Conservation (phyloP, 2,797 vertebrate species). For the Champsocephalus esox region DNA sequence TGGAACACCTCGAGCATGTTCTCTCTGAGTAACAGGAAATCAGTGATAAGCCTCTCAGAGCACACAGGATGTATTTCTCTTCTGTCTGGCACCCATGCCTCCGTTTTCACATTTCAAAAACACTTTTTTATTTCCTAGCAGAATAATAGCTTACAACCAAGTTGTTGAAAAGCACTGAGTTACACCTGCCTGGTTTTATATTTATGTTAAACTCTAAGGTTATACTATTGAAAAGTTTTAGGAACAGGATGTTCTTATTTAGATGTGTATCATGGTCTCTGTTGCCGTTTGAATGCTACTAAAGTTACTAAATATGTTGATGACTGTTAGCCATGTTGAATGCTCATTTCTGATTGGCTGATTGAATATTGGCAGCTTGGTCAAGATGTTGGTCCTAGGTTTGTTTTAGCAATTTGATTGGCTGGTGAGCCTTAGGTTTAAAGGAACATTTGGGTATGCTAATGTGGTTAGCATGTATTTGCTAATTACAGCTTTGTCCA, state of each 20-base stretch:
- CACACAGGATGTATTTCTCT: conserved; percentile 26
- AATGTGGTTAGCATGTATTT: not conserved
- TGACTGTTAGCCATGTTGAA: not conserved
- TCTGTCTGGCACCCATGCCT: conserved; percentile 8
- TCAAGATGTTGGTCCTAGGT: not conserved
- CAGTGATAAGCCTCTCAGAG: conserved; percentile 40
- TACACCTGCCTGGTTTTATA: not conserved
- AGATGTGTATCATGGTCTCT: not conserved
- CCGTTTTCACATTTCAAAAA: not conserved
- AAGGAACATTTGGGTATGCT: not conserved
- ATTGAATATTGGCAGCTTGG: not conserved
- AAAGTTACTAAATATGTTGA: not conserved
- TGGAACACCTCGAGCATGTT: conserved; percentile 75
- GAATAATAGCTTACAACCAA: not conserved
- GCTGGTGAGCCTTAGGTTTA: not conserved
- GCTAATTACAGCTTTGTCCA: not conserved
- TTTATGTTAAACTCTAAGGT: not conserved
- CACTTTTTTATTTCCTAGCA: not conserved
- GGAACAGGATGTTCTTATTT: not conserved
- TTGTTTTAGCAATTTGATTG: not conserved
- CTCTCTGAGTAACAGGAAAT: conserved; percentile 74
- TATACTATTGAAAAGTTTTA: not conserved
- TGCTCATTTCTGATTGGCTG: conserved; percentile 5
- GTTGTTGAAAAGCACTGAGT: not conserved
- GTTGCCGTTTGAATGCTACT: not conserved